These are phyloP conservation scores for Ophioninae sp. DNA, from an alignment of 2,888 invertebrate species.

Conservation along the genomic window DNA sequence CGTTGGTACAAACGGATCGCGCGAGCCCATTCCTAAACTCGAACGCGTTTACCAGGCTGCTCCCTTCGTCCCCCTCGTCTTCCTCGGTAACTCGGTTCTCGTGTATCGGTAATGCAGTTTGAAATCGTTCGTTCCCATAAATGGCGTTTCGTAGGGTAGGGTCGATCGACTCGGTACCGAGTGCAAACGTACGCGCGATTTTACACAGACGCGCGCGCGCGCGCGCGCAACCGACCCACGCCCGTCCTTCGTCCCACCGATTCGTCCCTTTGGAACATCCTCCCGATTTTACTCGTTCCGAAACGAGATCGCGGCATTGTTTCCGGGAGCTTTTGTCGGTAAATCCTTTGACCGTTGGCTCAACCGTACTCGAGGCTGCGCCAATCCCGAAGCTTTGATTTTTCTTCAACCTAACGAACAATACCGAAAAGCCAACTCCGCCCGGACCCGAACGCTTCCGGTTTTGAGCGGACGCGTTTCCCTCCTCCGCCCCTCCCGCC, in stretches of 20 bases:
- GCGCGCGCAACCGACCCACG: too few relatives aligned
- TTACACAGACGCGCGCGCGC: too few relatives aligned
- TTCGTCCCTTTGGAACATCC: constrained; percentile 42
- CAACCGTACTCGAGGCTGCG: constrained; percentile 38
- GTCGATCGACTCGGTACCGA: constrained; percentile 34
- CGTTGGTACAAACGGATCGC: background rate
- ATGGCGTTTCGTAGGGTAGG: constrained; percentile 40
- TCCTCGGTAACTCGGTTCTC: constrained; percentile 26
- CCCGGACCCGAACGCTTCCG: background rate
- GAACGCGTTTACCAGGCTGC: constrained; percentile 47
- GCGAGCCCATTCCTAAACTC: constrained; percentile 37
- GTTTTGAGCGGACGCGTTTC: background rate
- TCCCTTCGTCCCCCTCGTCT: constrained; percentile 35
- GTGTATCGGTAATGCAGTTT: constrained; percentile 68
- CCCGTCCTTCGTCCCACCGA: constrained; percentile 14
- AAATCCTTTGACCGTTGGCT: constrained; percentile 63
- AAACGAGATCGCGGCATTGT: constrained; percentile 65
- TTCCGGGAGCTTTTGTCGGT: constrained; percentile 65
- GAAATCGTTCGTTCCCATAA: constrained; percentile 62
- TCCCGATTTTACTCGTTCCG: constrained; percentile 54
- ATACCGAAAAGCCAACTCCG: background rate
- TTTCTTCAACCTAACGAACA: constrained; percentile 4
- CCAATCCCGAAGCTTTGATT: constrained; percentile 43
- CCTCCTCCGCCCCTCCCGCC: background rate
- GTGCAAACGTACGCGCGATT: constrained; percentile 26